A percentile compares a stretch with the other conserved stretches of the same genome.
Evolutionary conservation across 2,113 vertebrate species (phyloP).

Genomic region (Meleagris gallopavo): DNA sequence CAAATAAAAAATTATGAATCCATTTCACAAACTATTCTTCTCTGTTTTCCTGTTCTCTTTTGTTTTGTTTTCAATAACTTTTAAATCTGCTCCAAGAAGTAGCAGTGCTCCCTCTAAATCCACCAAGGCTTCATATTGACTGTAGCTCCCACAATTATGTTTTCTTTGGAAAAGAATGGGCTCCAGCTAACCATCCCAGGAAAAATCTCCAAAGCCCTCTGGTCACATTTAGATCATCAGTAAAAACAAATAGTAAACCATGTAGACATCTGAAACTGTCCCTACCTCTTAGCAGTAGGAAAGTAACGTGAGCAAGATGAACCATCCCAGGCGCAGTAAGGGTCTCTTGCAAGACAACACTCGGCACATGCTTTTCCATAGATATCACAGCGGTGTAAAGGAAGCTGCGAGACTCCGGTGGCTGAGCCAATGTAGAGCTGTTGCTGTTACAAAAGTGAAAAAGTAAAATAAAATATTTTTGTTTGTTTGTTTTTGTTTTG

Average conservation of each 20-base stretch:
- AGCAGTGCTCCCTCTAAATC: slow-evolving; percentile 41
- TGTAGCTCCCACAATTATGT: neutral
- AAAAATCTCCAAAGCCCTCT: slow-evolving; percentile 40
- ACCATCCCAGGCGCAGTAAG: slow-evolving; percentile 98
- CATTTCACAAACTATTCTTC: neutral
- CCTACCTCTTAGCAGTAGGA: slow-evolving; percentile 95
- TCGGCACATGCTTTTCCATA: slow-evolving; percentile 97
- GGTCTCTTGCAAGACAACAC: slow-evolving; percentile 96
- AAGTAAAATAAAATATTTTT: neutral
- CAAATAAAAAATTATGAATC: neutral
- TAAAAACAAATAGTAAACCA: slow-evolving; percentile 36
- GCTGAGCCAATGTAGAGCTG: slow-evolving; percentile 93
- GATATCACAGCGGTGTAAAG: slow-evolving; percentile 93
- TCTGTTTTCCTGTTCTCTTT: neutral
- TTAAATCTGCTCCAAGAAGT: slow-evolving; percentile 4
- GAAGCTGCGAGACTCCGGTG: slow-evolving; percentile 91
- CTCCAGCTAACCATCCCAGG: neutral
- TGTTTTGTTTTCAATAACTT: neutral
- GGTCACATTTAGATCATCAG: slow-evolving; percentile 27
- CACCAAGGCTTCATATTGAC: slow-evolving; percentile 17
- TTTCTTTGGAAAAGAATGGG: slow-evolving; percentile 48
- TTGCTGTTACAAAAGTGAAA: slow-evolving; percentile 83
- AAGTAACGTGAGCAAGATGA: slow-evolving; percentile 97
- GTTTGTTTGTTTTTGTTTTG: neutral
- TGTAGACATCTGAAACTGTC: neutral